Conservation (phyloP, 2,113 vertebrate genomes). For the Vanacampus margaritifer region DNA sequence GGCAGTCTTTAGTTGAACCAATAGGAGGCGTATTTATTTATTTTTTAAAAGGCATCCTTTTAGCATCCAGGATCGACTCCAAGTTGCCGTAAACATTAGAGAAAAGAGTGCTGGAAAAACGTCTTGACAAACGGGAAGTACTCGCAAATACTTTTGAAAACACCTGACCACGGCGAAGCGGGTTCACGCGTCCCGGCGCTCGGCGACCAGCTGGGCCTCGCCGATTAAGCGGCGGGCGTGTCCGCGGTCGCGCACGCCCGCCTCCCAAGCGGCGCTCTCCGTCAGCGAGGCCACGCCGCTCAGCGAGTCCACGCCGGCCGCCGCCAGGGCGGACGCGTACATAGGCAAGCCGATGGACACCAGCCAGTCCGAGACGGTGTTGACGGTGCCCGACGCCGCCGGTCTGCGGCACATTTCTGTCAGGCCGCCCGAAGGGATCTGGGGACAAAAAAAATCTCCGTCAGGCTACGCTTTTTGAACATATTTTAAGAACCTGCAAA, state of each 20-base stretch:
- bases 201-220: constrained; percentile 80
- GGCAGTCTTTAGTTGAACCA: constrained; percentile 52
- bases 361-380: constrained; percentile 87
- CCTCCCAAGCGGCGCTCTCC: constrained; percentile 79
- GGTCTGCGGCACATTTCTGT: constrained; percentile 91
- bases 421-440: constrained; percentile 93
- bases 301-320: constrained; percentile 82
- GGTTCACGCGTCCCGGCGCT: constrained; percentile 50
- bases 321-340: constrained; percentile 77
- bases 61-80: constrained; percentile 48
- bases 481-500: too few relatives aligned
- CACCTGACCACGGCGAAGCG: background rate
- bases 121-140: constrained; percentile 33
- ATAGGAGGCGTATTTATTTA: background rate
- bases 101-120: constrained; percentile 17
- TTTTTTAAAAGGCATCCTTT: constrained; percentile 52
- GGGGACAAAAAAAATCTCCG: constrained; percentile 14
- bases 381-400: constrained; percentile 75
- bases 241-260: constrained; percentile 85
- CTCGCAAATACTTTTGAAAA: background rate
- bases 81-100: constrained; percentile 58
- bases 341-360: constrained; percentile 90
- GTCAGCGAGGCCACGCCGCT: constrained; percentile 83
- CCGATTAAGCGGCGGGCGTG: constrained; percentile 84
- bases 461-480: too few relatives aligned